These are phyloP conservation scores for Amphiduros pacificus DNA, from an alignment of 2,888 invertebrate genomes.

Conservation along the genomic window DNA sequence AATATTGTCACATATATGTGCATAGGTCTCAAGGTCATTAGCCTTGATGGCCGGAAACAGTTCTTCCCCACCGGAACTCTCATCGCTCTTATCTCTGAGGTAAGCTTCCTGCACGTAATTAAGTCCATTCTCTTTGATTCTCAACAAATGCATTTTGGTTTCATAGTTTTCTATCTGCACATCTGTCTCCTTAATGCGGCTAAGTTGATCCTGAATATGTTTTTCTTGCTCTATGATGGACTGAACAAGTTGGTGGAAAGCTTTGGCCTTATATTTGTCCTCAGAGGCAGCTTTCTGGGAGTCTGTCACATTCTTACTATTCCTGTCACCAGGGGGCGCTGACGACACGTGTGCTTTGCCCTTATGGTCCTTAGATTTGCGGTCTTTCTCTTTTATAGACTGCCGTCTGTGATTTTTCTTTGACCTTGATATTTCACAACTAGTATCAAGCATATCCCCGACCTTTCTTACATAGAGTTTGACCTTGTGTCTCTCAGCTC, in stretches of 20 bases:
- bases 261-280: slow-evolving; percentile 4
- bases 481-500: slow-evolving; percentile 70
- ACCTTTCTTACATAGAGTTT: slow-evolving; percentile 50
- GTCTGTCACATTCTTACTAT: not conserved
- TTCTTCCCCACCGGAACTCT: slow-evolving; percentile 55
- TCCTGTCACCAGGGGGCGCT: not conserved
- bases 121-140: slow-evolving; percentile 26
- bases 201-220: slow-evolving; percentile 63
- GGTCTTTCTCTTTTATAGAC: not conserved
- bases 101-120: slow-evolving; percentile 31
- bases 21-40: slow-evolving; percentile 67
- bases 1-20: slow-evolving; percentile 75
- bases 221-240: slow-evolving; percentile 68
- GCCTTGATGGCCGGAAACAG: slow-evolving; percentile 66
- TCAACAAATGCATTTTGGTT: slow-evolving; percentile 25
- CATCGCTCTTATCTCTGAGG: slow-evolving; percentile 28
- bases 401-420: not conserved
- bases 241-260: slow-evolving; percentile 51
- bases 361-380: not conserved
- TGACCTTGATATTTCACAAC: slow-evolving; percentile 7
- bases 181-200: slow-evolving; percentile 69
- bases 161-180: slow-evolving; percentile 72
- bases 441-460: slow-evolving; percentile 8
- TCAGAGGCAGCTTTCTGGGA: not conserved
- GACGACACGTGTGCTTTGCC: not conserved